Base-by-base conservation (phyloP, 2,888 invertebrate species). In the Morpho helenor region DNA sequence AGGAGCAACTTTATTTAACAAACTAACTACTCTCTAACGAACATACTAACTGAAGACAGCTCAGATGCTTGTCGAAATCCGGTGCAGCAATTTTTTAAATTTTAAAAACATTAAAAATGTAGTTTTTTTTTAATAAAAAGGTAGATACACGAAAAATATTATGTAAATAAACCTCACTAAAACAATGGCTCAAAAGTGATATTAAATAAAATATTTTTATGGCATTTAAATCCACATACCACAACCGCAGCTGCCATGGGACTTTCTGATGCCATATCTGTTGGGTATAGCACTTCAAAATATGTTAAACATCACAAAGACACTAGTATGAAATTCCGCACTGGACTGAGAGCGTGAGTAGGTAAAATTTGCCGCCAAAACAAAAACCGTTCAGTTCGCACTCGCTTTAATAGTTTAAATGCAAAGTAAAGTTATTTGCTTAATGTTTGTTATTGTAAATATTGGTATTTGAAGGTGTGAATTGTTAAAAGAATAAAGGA, bases 241-340 rank as follows among this genome's bases (percentile, higher is more conserved):
- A 77, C 82, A 60, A 75, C 80, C 39, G 76, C 76, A 42, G 80
- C 77, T 60, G 83, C 80, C 69, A 80, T 77, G 31, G 75, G 75
- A 62, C 81, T 84, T 71, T 85, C 83, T 31, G 82, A 73, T 53
- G 85, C 80, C 87, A 87, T 88, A 40, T 16, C 46, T 47, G 9
- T 8, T 23, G 52, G 52, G 40, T 50, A 49, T 44, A 52, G 16
- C 61, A 64, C 57, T 48, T 47, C 9, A 53, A 52, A 56, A 49
- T 22, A 5, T 22, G 48, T 10, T 9, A 16, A 56, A 40, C 47
- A 50, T 50, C 55, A 60, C 59, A 52, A 40, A 23, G 45, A 10
- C 42, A 52, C 55, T 8, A 52, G n/a, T 31, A 41, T 49, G 23
- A 40, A 52, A 52, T 41, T 46, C 48, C 43, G 39, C 9, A 48